A percentile compares a stretch with the other conserved stretches of the same genome.
These are phyloP conservation scores for Silurus aristotelis DNA, from an alignment of 2,797 vertebrate genomes.

Conservation along the genomic window DNA sequence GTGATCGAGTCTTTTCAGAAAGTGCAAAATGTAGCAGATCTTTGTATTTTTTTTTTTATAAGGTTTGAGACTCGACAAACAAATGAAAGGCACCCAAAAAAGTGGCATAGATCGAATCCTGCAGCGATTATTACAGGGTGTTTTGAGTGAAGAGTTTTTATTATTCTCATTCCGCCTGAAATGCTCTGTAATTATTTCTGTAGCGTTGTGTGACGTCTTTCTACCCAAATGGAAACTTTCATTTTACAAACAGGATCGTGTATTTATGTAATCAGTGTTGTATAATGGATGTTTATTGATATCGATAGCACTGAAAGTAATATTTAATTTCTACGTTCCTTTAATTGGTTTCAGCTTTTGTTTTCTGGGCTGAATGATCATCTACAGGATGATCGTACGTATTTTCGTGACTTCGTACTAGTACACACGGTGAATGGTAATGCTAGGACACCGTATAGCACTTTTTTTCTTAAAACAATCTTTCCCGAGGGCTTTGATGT, in stretches of 20 bases:
- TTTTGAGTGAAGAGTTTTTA: constrained; percentile 39
- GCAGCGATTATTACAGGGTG: constrained; percentile 53
- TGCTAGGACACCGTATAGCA: constrained; percentile 49
- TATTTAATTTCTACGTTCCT: constrained; percentile 3
- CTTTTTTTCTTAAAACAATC: constrained; percentile 51
- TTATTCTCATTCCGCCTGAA: constrained; percentile 41
- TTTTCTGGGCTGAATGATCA: constrained; percentile 41
- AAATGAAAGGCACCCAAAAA: constrained; percentile 35
- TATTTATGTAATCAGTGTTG: constrained; percentile 38
- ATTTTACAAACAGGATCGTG: constrained; percentile 25
- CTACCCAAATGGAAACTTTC: constrained; percentile 37
- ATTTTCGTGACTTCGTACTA: constrained; percentile 37
- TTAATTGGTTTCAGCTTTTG: constrained; percentile 42
- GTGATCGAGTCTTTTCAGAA: constrained; percentile 27
- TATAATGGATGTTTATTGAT: constrained; percentile 40
- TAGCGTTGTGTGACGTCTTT: constrained; percentile 22
- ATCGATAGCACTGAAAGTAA: background rate
- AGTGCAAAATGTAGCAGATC: constrained; percentile 55
- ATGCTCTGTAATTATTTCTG: constrained; percentile 54
- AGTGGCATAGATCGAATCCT: constrained; percentile 38
- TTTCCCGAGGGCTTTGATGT: constrained; percentile 57
- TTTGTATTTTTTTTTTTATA: background rate
- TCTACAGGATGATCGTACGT: background rate
- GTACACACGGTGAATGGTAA: constrained; percentile 30
- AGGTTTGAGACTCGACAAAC: background rate